Percentiles rank a stretch among this genome's conserved stretches.
Evolutionary conservation across 2,113 vertebrate genomes (phyloP).

Genomic region (Trogon surrucura): DNA sequence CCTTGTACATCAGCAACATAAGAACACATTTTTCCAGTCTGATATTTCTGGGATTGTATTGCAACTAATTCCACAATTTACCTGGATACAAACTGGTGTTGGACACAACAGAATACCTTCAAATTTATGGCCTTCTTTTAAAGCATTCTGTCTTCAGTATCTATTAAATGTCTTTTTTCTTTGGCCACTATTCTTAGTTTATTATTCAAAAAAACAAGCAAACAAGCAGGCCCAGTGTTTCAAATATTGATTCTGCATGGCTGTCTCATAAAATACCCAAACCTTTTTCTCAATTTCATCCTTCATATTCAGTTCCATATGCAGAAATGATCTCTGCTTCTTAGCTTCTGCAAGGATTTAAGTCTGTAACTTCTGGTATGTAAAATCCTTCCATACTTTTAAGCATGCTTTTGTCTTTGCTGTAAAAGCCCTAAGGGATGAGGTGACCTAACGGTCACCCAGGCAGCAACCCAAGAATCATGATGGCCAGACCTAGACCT

Average conservation of each 20-base stretch:
- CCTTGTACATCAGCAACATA: background rate
- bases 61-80: background rate
- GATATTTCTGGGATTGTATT: background rate
- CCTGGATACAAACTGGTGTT: background rate
- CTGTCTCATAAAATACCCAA: background rate
- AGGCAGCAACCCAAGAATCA: background rate
- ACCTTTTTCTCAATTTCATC: background rate
- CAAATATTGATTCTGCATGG: background rate
- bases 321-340: background rate
- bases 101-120: background rate
- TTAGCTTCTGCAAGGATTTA: background rate
- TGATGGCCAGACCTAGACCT: background rate
- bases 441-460: background rate
- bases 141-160: background rate
- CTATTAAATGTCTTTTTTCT: background rate
- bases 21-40: background rate
- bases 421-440: background rate
- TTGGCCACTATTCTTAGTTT: background rate
- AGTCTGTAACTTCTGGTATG: background rate
- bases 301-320: background rate
- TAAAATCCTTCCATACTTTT: background rate
- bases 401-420: background rate
- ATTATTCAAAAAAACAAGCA: background rate
- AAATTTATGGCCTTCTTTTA: background rate
- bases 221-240: background rate